Percentiles rank a stretch among this genome's conserved stretches.
These are phyloP conservation scores for Bombylius discolor DNA, from an alignment of 2,888 invertebrate species.

Conservation along the genomic window DNA sequence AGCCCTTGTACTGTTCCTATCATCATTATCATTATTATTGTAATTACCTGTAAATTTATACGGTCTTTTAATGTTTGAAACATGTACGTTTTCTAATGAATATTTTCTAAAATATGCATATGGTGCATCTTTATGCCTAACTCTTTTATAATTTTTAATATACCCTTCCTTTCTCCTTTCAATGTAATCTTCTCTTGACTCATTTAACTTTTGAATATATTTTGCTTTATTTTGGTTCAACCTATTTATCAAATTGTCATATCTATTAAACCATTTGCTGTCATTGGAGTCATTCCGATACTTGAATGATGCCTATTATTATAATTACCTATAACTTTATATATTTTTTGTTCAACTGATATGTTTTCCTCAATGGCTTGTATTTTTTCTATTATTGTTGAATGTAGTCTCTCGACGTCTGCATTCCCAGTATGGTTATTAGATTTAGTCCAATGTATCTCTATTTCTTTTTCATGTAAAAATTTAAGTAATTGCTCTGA, in stretches of 20 bases:
- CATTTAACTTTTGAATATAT: neutral
- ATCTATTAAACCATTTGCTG: neutral
- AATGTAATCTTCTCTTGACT: conserved; percentile 1
- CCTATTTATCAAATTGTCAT: neutral
- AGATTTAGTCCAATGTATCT: neutral
- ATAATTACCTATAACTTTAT: too few species aligned
- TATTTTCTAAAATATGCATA: conserved; percentile 5
- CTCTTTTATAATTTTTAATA: conserved; percentile 6
- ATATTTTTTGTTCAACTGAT: neutral
- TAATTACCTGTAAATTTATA: conserved; percentile 4
- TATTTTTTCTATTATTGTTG: too few species aligned
- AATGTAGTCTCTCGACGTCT: conserved; percentile 6
- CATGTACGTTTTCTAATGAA: conserved; percentile 3
- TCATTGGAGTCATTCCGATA: too few species aligned
- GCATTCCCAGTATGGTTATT: conserved; percentile 2
- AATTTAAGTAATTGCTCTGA: neutral
- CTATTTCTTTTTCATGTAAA: neutral
- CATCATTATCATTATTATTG: neutral
- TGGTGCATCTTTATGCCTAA: conserved; percentile 8
- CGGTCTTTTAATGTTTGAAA: conserved; percentile 6
- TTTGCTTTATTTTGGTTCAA: conserved; percentile 1
- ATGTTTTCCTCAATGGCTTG: too few species aligned
- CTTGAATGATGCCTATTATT: too few species aligned
- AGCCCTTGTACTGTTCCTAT: too few species aligned
- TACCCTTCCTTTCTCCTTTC: conserved; percentile 4